Evolutionary conservation across 2,113 vertebrate species (phyloP), one percentile per base, ranked within the genome.

Genomic region (Mobula hypostoma): DNA sequence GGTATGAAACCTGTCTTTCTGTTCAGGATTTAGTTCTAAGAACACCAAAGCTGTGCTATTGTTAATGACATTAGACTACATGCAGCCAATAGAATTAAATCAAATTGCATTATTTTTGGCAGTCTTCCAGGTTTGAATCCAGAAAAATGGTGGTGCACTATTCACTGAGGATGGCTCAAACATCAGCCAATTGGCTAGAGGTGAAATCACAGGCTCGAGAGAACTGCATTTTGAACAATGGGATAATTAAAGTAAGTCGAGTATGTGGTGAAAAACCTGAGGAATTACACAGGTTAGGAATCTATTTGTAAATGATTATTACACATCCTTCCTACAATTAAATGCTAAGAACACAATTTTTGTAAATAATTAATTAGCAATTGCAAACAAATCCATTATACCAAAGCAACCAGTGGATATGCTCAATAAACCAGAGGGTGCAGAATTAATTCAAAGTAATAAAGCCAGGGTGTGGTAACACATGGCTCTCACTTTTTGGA

Each of bases 171-270:
- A 32, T 66, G 29, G 85, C 61, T 66, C 85, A 66, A 66, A 12
- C 61, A 15, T 90, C 85, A 90, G 85, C 58, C 85, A 90, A 90
- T 63, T 66, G 58, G 85, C 85, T 90, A 90, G n/a, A 90, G n/a
- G 14, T 90, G 61, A 90, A 32, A 66, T 66, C 29, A 7, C 1
- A 90, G 29, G 29, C 63, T 90, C 61, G 5, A 14, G 85, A 19
- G 85, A 90, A 66, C 58, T 90, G 85, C 85, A 90, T 68, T 90
- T 36, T 68, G 29, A 90, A 90, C 85, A 90, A 66, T 32, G 29
- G 29, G 61, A 32, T 90, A 19, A 66, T 90, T 32, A 66, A 32
- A 90, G 66, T 90, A 90, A 90, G 61, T 11, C 29, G 61, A 19
- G 58, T 88, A 88, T 63, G 61, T n/a, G 27, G 63, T 88, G 85